Base-by-base conservation (phyloP, 2,797 vertebrate genomes). In the Arrhamphus sclerolepis region DNA sequence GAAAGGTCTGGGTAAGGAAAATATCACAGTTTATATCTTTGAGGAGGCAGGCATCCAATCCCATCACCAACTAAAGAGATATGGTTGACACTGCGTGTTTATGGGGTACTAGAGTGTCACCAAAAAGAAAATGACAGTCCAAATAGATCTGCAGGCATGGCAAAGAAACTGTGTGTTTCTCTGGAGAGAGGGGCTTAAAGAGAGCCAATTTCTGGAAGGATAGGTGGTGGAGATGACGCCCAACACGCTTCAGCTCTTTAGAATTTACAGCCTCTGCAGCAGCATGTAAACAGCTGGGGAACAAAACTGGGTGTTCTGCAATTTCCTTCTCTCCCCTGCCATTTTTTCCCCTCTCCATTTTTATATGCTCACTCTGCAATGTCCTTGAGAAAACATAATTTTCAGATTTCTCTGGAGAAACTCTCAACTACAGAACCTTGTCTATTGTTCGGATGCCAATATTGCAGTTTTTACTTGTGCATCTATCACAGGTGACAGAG, bases 401-500 rank as follows among this genome's bases (percentile, higher is more conserved):
- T 26, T 87, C 87, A 89, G 82, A 90, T 90, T 90, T 87, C 88
- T 92, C 89, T 56, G 66, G 89, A 91, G 90, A 87, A 87, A 89
- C 78, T 77, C 75, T 90, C 88, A 87, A 82, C 77, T 67, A 69
- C 80, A 87, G 80, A 62, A 68, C 72, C 56, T 70, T 66, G 73
- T 69, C 77, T 75, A 87, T 89, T 88, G 86, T 89, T 84, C 86
- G 73, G 77, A 81, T 80, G 86, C 82, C 87, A 91, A 80, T 87
- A 89, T 85, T 73, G 77, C 72, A 61, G 56, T 82, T 90, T 91
- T 85, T 74, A 82, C 78, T 62, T 56, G 43, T 29, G 72, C 86
- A 90, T 91, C 87, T 61, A 87, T 91, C 90, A 91, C 41, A 0
- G 16, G 70, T 81, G 87, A 86, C 85, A 84, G 82, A 74, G 60